Conservation (phyloP, 2,888 invertebrate genomes). For the Lithosia quadra region DNA sequence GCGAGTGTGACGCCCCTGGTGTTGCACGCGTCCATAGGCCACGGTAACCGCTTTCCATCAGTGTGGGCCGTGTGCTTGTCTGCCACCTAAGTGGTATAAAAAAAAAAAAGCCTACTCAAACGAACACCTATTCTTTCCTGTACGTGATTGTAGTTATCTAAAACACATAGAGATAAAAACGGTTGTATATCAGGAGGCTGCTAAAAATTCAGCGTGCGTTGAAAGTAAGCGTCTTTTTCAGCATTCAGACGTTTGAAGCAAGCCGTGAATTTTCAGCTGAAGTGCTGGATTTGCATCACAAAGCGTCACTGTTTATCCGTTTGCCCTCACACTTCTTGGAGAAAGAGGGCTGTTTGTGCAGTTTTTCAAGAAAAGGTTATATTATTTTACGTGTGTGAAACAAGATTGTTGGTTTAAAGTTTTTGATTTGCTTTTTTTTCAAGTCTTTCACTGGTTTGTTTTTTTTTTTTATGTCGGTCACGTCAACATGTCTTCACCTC, state of each 20-base stretch:
- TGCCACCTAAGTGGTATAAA: no score
- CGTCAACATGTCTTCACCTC: no score
- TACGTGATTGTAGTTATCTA: constrained; percentile 43
- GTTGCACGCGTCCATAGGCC: no score
- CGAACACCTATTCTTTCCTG: constrained; percentile 30
- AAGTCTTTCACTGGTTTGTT: no score
- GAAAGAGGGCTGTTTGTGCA: constrained; percentile 44
- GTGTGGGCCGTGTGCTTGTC: no score
- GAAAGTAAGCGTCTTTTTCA: constrained; percentile 58
- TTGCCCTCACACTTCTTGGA: constrained; percentile 28
- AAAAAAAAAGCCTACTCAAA: not conserved
- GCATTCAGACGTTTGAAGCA: constrained; percentile 45
- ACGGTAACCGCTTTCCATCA: no score
- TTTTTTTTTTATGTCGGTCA: no score
- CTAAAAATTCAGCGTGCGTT: constrained; percentile 55
- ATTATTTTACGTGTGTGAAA: constrained; percentile 42
- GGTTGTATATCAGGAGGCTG: constrained; percentile 28
- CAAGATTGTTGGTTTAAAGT: constrained; percentile 11
- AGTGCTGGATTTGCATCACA: constrained; percentile 62
- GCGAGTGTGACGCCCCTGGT: no score
- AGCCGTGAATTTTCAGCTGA: constrained; percentile 57
- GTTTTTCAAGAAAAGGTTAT: constrained; percentile 49
- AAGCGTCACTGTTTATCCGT: constrained; percentile 49
- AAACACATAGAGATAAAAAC: constrained; percentile 47
- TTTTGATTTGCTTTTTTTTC: not conserved